Conservation (phyloP, 2,888 invertebrate genomes). For the Myopa testacea region DNA sequence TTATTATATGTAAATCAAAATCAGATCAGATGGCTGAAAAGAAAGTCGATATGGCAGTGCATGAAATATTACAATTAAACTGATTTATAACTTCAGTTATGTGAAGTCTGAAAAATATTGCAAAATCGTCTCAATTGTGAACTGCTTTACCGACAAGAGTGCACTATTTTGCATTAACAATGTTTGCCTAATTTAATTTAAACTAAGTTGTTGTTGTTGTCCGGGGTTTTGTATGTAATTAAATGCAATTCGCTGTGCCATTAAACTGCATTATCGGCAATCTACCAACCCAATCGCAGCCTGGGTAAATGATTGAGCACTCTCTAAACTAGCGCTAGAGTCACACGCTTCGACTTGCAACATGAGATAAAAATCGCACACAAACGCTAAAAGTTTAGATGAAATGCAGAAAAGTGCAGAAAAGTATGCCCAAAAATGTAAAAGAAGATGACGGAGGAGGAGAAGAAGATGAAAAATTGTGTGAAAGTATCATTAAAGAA, state of each 20-base stretch:
- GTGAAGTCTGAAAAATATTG: too few relatives aligned
- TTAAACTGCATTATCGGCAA: slow-evolving; percentile 7
- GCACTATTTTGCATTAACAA: too few relatives aligned
- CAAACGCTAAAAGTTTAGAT: slow-evolving; percentile 18
- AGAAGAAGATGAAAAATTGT: slow-evolving; percentile 15
- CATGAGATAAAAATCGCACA: neutral
- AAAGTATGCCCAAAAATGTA: neutral
- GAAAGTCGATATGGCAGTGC: too few relatives aligned
- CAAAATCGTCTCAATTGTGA: too few relatives aligned
- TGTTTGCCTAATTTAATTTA: neutral
- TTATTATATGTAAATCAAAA: too few relatives aligned
- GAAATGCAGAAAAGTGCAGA: neutral
- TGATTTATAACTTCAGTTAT: too few relatives aligned
- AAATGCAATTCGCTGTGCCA: neutral
- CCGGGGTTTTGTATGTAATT: neutral
- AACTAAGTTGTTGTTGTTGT: neutral
- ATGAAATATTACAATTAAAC: too few relatives aligned
- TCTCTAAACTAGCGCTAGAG: neutral
- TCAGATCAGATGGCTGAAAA: too few relatives aligned
- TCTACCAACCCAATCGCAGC: too few relatives aligned
- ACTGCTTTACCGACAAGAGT: too few relatives aligned
- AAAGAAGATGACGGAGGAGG: neutral
- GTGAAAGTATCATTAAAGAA: slow-evolving; percentile 32
- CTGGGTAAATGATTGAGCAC: too few relatives aligned
- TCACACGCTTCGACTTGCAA: slow-evolving; percentile 17